phyloP scores from a whole-genome alignment of 2,113 vertebrate genomes.

The Entomyzon cyanotis region DNA sequence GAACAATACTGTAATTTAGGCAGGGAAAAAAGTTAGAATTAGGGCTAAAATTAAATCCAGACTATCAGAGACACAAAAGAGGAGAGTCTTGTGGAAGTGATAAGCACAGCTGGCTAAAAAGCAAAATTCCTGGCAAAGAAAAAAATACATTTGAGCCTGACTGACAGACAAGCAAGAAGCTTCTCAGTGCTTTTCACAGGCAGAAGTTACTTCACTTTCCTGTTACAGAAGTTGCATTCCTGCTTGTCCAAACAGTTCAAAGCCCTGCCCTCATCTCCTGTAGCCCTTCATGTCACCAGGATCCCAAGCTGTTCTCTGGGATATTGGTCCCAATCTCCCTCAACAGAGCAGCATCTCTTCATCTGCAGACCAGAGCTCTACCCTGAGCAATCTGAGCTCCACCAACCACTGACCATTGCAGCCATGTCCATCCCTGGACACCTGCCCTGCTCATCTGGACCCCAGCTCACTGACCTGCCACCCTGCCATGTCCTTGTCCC shows the following conservation, averaged over 20 bases:
- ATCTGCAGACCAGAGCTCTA: not conserved
- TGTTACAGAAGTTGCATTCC: not conserved
- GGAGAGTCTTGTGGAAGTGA: not conserved
- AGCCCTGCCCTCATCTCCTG: not conserved
- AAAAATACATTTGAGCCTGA: not conserved
- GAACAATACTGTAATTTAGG: not conserved
- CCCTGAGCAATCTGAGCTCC: not conserved
- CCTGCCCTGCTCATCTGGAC: not conserved
- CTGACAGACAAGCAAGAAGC: not conserved
- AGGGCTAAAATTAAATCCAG: not conserved
- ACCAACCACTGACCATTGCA: accelerated
- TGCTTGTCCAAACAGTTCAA: not conserved
- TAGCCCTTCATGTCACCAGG: not conserved
- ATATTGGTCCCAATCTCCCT: not conserved
- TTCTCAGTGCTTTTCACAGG: not conserved
- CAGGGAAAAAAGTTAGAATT: not conserved
- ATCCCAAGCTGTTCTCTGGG: accelerated
- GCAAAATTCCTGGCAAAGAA: not conserved
- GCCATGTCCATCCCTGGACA: accelerated
- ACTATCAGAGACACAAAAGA: not conserved
- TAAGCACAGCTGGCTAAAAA: not conserved
- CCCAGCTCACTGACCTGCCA: not conserved
- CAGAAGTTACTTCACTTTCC: not conserved
- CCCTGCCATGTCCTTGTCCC: accelerated
- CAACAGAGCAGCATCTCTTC: accelerated